phyloP scores from a whole-genome alignment of 2,113 vertebrate genomes.

The Cynocephalus volans region DNA sequence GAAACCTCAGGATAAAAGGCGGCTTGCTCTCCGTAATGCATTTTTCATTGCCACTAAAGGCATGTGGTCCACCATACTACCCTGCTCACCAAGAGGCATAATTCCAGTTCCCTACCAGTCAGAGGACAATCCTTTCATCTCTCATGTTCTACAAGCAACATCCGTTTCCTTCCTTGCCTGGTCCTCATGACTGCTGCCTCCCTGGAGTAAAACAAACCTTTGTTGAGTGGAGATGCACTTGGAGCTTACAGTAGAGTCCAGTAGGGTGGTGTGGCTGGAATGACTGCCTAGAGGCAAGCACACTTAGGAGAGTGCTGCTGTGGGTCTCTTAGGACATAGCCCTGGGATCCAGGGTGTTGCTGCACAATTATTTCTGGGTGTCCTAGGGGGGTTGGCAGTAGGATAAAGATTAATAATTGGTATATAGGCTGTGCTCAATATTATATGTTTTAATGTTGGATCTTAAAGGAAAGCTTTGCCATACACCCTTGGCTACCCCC shows the following conservation, averaged over 20 bases:
- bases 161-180: neutral
- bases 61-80: neutral
- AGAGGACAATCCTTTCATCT: neutral
- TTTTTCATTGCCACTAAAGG: neutral
- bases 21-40: neutral
- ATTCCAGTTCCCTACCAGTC: neutral
- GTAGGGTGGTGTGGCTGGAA: neutral
- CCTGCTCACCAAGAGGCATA: neutral
- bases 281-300: neutral
- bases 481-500: neutral
- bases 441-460: neutral
- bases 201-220: neutral
- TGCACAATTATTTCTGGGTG: neutral
- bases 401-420: neutral
- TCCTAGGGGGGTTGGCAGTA: neutral
- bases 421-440: neutral
- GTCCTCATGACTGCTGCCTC: neutral
- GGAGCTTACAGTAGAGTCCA: neutral
- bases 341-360: neutral
- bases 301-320: neutral
- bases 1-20: neutral
- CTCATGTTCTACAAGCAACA: neutral
- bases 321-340: neutral
- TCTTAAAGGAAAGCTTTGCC: conserved; percentile 32
- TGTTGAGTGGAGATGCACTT: neutral